Percentiles rank a stretch among this genome's conserved stretches.
These are phyloP conservation scores for Leptopilina syphax DNA, from an alignment of 2,888 invertebrate species.

Conservation along the genomic window DNA sequence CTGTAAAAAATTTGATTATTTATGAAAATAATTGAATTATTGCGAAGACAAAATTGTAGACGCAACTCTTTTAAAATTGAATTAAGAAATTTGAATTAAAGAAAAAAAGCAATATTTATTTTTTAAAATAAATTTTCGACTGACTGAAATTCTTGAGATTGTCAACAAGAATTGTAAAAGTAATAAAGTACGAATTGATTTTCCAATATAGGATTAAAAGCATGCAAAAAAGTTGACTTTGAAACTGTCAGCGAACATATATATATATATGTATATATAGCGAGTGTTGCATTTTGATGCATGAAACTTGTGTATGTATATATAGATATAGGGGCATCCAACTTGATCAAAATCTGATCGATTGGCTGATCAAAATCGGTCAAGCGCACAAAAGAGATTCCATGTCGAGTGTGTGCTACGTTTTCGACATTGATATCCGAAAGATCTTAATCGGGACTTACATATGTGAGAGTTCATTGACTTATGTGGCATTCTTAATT, in stretches of 20 bases:
- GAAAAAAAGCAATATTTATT: no score
- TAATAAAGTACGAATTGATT: neutral
- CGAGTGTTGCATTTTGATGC: conserved; percentile 25
- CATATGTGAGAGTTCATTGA: conserved; percentile 40
- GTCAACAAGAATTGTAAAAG: neutral
- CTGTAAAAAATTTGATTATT: no score
- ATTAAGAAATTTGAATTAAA: no score
- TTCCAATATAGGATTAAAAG: neutral
- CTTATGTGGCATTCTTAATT: conserved; percentile 39
- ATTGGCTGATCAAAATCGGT: conserved; percentile 36
- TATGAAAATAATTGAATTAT: no score
- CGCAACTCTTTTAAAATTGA: no score
- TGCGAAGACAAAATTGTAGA: no score
- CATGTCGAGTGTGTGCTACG: conserved; percentile 23
- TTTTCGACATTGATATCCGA: conserved; percentile 39
- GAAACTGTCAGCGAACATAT: conserved; percentile 35
- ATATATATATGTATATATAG: neutral
- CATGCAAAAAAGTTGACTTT: conserved; percentile 19
- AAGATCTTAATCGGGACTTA: conserved; percentile 39
- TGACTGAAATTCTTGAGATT: no score
- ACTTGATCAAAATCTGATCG: conserved; percentile 40
- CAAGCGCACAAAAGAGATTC: conserved; percentile 40
- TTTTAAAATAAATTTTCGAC: no score
- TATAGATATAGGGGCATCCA: neutral
- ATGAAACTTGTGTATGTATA: neutral